Conservation (phyloP, 2,888 invertebrate genomes). For the Pachycephus smyrnensis region DNA sequence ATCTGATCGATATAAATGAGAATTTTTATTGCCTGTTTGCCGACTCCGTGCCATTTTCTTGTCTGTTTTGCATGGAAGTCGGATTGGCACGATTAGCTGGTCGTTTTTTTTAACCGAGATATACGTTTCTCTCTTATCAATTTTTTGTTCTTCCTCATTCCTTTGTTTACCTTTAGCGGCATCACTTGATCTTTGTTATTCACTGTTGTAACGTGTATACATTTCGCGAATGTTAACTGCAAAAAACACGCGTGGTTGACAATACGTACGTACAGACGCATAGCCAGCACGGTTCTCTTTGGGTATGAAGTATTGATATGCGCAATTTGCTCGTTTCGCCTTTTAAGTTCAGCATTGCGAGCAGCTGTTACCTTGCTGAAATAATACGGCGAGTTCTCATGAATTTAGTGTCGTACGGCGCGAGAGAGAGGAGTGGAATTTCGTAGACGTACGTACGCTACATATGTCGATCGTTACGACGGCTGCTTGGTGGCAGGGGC, state of each 20-base stretch:
- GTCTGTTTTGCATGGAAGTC: no score
- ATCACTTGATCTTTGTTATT: neutral
- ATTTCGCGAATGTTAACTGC: no score
- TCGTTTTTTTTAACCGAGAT: neutral
- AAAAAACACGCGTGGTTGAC: neutral
- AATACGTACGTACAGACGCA: neutral
- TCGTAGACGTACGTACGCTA: neutral
- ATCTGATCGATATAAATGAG: no score
- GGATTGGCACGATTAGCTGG: no score
- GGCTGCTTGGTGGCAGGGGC: neutral
- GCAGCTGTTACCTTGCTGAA: neutral
- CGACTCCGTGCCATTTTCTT: no score
- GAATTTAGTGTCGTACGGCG: neutral
- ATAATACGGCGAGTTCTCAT: neutral
- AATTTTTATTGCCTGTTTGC: no score
- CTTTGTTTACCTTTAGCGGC: neutral
- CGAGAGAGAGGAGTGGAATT: neutral
- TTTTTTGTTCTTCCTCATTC: neutral
- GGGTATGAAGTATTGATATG: neutral
- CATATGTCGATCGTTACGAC: neutral
- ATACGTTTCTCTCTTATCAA: neutral
- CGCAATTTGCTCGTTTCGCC: neutral
- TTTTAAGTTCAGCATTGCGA: neutral
- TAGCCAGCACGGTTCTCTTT: neutral
- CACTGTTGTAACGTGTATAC: no score